Conservation (phyloP, 2,797 vertebrate species). For the Alectoris magna region DNA sequence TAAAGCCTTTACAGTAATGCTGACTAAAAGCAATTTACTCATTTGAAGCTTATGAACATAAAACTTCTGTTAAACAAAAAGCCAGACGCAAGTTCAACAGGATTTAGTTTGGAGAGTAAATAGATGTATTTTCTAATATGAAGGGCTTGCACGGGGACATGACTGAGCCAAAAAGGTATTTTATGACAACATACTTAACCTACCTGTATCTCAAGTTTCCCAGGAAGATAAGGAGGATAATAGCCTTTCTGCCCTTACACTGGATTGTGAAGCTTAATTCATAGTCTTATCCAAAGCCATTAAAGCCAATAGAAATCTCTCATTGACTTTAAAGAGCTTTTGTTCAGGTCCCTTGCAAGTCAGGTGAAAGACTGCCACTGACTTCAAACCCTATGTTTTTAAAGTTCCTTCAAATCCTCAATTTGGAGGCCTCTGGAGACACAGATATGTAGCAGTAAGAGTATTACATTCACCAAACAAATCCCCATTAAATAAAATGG, state of each 20-base stretch:
- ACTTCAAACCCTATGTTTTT: neutral
- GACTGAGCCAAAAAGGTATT: neutral
- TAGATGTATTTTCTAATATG: neutral
- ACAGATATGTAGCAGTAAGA: neutral
- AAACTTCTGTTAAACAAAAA: constrained; percentile 7
- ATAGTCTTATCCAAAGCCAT: neutral
- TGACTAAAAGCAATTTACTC: constrained; percentile 5
- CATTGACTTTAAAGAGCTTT: constrained; percentile 35
- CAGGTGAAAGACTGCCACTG: neutral
- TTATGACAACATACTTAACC: neutral
- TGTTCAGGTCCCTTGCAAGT: neutral
- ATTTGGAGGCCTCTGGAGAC: neutral
- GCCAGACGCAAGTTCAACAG: neutral
- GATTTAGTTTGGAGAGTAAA: neutral
- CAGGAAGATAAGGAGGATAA: constrained; percentile 6
- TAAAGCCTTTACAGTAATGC: neutral
- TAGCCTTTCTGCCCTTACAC: neutral
- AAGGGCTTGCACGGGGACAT: neutral
- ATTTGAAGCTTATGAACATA: neutral
- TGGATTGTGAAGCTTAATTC: constrained; percentile 25
- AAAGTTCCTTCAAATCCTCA: neutral
- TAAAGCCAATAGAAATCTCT: constrained; percentile 34
- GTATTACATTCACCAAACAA: neutral
- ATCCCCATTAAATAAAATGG: neutral
- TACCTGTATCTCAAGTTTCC: neutral